Percentiles rank a stretch among this genome's conserved stretches.
Evolutionary conservation across 2,797 vertebrate species (phyloP).

Genomic region (Echiichthys vipera): DNA sequence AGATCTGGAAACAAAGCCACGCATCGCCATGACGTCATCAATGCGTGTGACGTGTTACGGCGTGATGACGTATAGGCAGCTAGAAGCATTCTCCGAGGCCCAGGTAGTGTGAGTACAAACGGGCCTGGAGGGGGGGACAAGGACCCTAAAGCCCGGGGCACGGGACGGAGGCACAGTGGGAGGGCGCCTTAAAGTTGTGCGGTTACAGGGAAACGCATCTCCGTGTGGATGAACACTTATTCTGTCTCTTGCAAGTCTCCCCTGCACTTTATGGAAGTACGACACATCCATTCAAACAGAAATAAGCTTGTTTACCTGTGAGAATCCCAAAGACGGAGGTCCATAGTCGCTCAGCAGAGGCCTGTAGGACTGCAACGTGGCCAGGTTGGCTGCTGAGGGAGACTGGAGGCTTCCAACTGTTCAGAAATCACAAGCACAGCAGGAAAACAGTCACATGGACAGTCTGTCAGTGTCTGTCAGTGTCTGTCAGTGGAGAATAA

Average conservation of each 20-base stretch:
- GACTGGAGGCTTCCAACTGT: conserved; percentile 91
- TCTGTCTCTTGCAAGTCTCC: neutral
- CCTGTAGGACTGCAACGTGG: conserved; percentile 89
- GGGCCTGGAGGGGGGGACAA: no score
- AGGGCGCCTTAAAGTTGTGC: no score
- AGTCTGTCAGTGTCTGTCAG: neutral
- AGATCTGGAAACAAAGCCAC: no score
- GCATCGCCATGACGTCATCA: no score
- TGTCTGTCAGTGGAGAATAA: neutral
- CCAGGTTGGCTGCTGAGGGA: conserved; percentile 93
- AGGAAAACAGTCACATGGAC: neutral
- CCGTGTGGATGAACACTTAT: no score
- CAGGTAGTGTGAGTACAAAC: no score
- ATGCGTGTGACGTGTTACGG: no score
- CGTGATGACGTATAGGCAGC: no score
- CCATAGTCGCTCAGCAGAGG: conserved; percentile 97
- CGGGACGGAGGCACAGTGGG: no score
- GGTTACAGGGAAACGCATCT: no score
- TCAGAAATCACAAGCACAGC: conserved; percentile 11
- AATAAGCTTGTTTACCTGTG: conserved; percentile 86
- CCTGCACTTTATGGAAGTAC: neutral
- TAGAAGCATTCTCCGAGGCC: no score
- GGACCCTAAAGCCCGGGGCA: no score
- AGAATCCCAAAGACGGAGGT: conserved; percentile 95
- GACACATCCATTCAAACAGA: neutral